A percentile compares a stretch with the other conserved stretches of the same genome.
Evolutionary conservation across 2,113 vertebrate species (phyloP).

Genomic region (Antechinus flavipes): DNA sequence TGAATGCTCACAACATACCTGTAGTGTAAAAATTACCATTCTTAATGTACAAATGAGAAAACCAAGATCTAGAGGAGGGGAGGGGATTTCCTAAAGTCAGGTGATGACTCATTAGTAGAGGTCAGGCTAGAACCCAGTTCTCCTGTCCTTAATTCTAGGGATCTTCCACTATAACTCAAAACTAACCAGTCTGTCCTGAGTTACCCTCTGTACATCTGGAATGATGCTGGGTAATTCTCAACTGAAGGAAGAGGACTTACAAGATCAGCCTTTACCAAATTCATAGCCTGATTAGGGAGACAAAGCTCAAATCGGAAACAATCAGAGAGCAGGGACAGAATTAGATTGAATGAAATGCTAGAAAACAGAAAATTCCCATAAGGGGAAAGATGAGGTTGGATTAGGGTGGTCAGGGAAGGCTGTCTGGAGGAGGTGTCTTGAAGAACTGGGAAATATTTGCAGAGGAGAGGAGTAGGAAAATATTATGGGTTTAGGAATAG

Average conservation of each 20-base stretch:
- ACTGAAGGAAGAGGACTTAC: neutral
- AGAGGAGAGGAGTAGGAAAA: neutral
- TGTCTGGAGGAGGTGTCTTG: constrained; percentile 36
- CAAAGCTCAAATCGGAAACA: neutral
- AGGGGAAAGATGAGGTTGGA: neutral
- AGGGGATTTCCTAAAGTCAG: constrained; percentile 53
- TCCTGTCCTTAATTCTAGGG: neutral
- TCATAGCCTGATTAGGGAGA: neutral
- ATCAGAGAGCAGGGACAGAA: neutral
- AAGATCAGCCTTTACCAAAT: neutral
- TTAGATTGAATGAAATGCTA: neutral
- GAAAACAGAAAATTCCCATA: neutral
- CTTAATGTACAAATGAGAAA: neutral
- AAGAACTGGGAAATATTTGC: neutral
- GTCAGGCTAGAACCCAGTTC: neutral
- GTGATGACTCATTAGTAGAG: constrained; percentile 18
- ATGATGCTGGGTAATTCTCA: neutral
- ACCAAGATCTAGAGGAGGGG: neutral
- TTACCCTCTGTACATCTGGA: neutral
- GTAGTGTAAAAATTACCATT: neutral
- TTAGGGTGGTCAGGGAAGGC: neutral
- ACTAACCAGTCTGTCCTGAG: neutral
- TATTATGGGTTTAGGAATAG: neutral
- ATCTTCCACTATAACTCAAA: neutral
- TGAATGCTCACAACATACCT: neutral